Base-by-base conservation (phyloP, 2,797 vertebrate genomes). In the Synaphobranchus kaupii region DNA sequence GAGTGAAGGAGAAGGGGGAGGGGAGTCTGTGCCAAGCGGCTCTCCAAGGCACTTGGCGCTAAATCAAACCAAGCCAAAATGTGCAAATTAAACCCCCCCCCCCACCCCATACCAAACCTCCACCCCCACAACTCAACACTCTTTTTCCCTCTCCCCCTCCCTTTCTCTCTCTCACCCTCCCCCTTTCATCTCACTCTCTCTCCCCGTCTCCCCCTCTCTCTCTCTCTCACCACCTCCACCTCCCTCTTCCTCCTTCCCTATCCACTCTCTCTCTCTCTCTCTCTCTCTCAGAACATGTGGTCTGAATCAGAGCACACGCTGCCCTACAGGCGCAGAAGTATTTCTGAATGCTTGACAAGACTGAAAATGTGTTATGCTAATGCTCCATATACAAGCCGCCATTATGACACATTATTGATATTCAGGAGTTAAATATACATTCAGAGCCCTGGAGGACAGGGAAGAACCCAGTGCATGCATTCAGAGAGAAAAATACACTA, bases 101-200 rank as follows among this genome's bases (percentile, higher is more conserved):
- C 8, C 44, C 22, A 22, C 60, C 3, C 60, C 58, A 17, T 22
- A 22, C 56, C 25, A 15, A 52, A 39, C 20, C 48, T 4, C 56
- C 56, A 58, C 56, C 20, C 13, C 13, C 60, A n/a, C 60, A 66
- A 22, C 60, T 66, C 60, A 22, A 66, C 20, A n/a, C 60, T 66
- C 60, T 66, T 3, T 66, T 9, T 60, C 22, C 10, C 13, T 25
- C 68, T 31, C 63, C 82, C 84, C 60, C 87, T 88, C 89, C 87
- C 85, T 84, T 88, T 89, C 88, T 84, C 81, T 71, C 56, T 5
- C 12, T 88, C 87, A 87, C 85, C 89, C 90, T 85, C 89, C 85
- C 89, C 85, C 84, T 87, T 84, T 87, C 83, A 86, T 87, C 87
- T 85, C 7, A 5, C 89, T 89, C 90, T 47, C 2, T 9, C 63